Evolutionary conservation across 2,888 invertebrate species (phyloP), one percentile per base, ranked within the genome.

Genomic region (Agrotis clavis): DNA sequence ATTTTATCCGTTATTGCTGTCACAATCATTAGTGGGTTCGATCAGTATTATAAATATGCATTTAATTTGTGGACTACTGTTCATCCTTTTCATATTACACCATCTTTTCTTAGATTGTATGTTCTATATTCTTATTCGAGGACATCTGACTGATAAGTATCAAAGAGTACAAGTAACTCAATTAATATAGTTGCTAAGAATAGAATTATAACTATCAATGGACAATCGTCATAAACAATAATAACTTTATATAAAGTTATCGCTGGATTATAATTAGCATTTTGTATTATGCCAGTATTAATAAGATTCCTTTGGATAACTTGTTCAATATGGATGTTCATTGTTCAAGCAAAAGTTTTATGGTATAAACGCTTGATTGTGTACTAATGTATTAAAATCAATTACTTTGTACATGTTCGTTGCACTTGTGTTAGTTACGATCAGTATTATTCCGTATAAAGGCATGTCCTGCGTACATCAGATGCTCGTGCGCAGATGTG

Each of bases 371-470:
- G 54, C n/a, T 48, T 9, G 50, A 63, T 60, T 41, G 48, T 71
- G 19, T 77, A n/a, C 1, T 18, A 45, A 25, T 60, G 19, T 48
- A n/a, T 64, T 48, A 21, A 60, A 64, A 62, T 65, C 56, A 78
- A 59, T 50, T 60, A 60, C 7, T 30, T 41, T 30, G 25, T 78
- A 57, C 51, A 30, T 50, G 41, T 47, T 16, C 19, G 18, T n/a
- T 30, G 63, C 71, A 67, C 51, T 60, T 77, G 56, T 45, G 4
- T n/a, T 64, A 50, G 48, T 54, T 45, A 53, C 5, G 50, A 61
- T 47, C 67, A 25, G 77, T 77, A 71, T 53, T 77, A 67, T 81
- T 79, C 77, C 82, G 19, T 74, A 45, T 41, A 19, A 11, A 60
- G 50, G n/a, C 45, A 76, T 73, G 41, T 72, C 41, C 50, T 65